Conservation (phyloP, 2,113 vertebrate genomes). For the Burhinus bistriatus region DNA sequence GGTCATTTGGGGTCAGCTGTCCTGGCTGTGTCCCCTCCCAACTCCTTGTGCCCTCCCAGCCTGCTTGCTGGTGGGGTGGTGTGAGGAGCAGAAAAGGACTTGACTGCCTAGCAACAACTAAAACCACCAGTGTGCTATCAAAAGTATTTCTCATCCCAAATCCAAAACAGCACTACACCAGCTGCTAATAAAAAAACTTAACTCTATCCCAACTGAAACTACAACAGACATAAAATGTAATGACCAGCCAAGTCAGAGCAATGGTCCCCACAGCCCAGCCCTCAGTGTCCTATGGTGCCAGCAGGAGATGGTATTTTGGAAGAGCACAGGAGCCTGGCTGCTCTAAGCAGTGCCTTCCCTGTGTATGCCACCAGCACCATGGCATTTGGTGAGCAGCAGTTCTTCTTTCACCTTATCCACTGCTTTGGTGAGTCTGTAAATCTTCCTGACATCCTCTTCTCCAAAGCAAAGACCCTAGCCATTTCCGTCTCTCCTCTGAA, state of each 20-base stretch:
- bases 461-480: neutral
- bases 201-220: neutral
- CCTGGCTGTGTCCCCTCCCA: neutral
- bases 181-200: neutral
- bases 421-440: neutral
- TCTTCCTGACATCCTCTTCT: neutral
- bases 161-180: neutral
- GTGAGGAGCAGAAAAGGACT: neutral
- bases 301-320: neutral
- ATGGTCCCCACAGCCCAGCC: neutral
- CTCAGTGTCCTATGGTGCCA: neutral
- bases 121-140: neutral
- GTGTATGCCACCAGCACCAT: neutral
- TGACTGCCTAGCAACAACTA: neutral
- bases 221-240: neutral
- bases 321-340: accelerated
- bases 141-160: neutral
- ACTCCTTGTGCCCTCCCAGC: neutral
- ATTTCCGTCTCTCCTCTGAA: neutral
- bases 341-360: neutral
- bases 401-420: neutral
- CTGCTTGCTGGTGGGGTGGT: neutral
- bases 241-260: neutral
- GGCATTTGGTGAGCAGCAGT: neutral
- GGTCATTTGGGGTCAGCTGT: neutral